Percentiles rank a stretch among this genome's conserved stretches.
These are phyloP conservation scores for Aplochiton taeniatus DNA, from an alignment of 2,797 vertebrate species.

Conservation along the genomic window DNA sequence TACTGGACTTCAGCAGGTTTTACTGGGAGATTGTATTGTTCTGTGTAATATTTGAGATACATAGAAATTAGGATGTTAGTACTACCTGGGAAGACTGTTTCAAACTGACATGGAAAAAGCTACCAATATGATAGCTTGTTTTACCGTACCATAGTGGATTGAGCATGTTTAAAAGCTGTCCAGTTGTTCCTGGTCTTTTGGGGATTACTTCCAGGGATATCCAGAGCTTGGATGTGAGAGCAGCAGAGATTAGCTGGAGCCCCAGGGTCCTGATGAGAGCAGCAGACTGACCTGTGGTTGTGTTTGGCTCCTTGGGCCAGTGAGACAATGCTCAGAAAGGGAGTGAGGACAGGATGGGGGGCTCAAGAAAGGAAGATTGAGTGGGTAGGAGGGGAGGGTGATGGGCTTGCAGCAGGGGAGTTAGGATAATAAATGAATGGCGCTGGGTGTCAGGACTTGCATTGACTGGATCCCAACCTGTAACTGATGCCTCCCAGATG, in stretches of 20 bases:
- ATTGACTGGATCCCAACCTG: slow-evolving; percentile 6
- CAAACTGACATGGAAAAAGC: neutral
- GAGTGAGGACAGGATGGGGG: slow-evolving; percentile 20
- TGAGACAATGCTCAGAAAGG: slow-evolving; percentile 21
- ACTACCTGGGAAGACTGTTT: slow-evolving; percentile 13
- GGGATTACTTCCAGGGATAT: slow-evolving; percentile 21
- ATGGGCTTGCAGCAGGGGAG: slow-evolving; percentile 24
- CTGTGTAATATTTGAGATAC: neutral
- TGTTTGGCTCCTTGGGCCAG: slow-evolving; percentile 21
- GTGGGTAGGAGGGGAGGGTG: neutral
- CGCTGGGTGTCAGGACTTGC: slow-evolving; percentile 31
- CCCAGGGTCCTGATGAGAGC: slow-evolving; percentile 61
- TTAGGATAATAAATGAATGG: slow-evolving; percentile 52
- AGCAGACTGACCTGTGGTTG: slow-evolving; percentile 51
- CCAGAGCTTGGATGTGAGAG: slow-evolving; percentile 27
- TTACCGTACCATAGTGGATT: neutral
- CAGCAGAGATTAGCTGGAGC: slow-evolving; percentile 38
- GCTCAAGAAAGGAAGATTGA: slow-evolving; percentile 4
- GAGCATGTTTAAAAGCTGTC: slow-evolving; percentile 3
- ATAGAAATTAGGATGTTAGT: slow-evolving; percentile 4
- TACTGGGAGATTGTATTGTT: neutral
- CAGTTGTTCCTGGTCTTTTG: slow-evolving; percentile 2
- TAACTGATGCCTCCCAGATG: slow-evolving; percentile 19
- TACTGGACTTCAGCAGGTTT: neutral
- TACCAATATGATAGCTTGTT: neutral